Base-by-base conservation (phyloP, 2,797 vertebrate species). In the Falco berigora region DNA sequence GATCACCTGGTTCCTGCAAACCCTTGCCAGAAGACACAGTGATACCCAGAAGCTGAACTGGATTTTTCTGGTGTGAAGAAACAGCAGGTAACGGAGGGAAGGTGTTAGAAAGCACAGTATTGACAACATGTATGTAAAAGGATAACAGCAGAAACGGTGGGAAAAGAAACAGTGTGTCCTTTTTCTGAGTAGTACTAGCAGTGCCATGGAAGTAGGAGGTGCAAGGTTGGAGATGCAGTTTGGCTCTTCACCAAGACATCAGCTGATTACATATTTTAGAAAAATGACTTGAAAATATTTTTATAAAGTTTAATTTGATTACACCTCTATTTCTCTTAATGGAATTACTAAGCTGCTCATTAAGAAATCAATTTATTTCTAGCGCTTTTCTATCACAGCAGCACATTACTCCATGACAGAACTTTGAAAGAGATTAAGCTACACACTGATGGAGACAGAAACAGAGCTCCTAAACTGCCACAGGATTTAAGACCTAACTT, bases 401-500 rank as follows among this genome's bases (percentile, higher is more conserved):
- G 21, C 44, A 59, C n/a, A 23, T 63, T 24, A 75, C 38, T 14
- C 25, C 15, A 8, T 5, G 8, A 46, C n/a, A 79, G 75, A 90
- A 52, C 32, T 83, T 79, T 56, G 36, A 77, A 87, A 74, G 63
- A 30, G n/a, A 72, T 91, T 87, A 77, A 85, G 30, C 27, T n/a
- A n/a, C 17, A 12, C 8, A 21, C 17, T 24, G 71, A 50, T 61
- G 52, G 40, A 82, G 44, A 50, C 36, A 89, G 55, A 82, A 85
- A 42, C 2, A 68, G 30, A 85, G 36, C 36, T 89, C 63, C 44
- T 59, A 14, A 79, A 50, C 32, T 71, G 75, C 25, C 67, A 38
- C 40, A 46, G 40, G 44, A 77, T 30, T 73, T 49, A 75, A 88
- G 28, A 64, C 3, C 28, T 52, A 47, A 76, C 21, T 79, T 42